A percentile compares a stretch with the other conserved stretches of the same genome.
phyloP scores from a whole-genome alignment of 2,888 invertebrate genomes.

The Apodemia duryi region DNA sequence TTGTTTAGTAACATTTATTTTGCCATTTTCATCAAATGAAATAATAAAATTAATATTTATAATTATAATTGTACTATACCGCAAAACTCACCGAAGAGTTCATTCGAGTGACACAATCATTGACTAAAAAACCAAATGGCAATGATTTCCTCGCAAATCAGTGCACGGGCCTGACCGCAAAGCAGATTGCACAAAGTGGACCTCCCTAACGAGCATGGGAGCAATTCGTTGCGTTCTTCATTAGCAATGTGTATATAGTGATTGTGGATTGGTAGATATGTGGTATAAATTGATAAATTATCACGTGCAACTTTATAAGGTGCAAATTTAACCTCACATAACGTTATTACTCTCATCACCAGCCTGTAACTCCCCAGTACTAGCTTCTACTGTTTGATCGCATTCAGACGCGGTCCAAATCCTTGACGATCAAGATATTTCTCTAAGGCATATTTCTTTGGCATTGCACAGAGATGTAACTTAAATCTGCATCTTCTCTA shows the following conservation, averaged over 20 bases:
- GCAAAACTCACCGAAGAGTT: background rate
- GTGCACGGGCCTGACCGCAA: slow-evolving; percentile 31
- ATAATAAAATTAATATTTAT: background rate
- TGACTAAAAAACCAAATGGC: slow-evolving; percentile 10
- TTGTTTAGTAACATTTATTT: too few relatives aligned
- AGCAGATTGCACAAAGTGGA: slow-evolving; percentile 45
- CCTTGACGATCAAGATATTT: too few relatives aligned
- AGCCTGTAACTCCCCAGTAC: too few relatives aligned
- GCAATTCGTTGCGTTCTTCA: slow-evolving; percentile 29
- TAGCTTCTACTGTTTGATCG: too few relatives aligned
- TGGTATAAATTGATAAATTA: background rate
- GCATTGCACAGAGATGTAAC: too few relatives aligned
- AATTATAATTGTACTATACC: background rate
- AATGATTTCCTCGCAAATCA: slow-evolving; percentile 19
- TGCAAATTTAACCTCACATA: background rate
- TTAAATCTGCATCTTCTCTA: too few relatives aligned
- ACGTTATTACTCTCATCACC: too few relatives aligned
- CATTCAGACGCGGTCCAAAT: too few relatives aligned
- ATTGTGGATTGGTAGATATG: background rate
- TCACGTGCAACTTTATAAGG: background rate
- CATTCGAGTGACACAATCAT: background rate
- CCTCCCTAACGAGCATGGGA: slow-evolving; percentile 36
- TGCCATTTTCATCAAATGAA: background rate
- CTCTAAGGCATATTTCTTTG: too few relatives aligned
- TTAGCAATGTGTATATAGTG: slow-evolving; percentile 18